phyloP scores from a whole-genome alignment of 2,888 invertebrate genomes.

The Orchestes rusci region DNA sequence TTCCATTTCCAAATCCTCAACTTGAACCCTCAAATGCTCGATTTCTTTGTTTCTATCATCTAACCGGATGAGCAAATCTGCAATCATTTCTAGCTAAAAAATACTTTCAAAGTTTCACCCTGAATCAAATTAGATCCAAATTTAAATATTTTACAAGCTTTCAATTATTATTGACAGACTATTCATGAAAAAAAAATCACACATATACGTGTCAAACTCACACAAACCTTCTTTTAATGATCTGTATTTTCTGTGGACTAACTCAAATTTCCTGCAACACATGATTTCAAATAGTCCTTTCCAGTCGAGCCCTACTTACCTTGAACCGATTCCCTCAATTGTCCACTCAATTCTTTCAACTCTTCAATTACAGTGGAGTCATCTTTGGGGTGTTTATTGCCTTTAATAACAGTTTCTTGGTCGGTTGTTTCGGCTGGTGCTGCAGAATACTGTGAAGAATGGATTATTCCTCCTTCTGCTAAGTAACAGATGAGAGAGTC shows the following conservation, averaged over 20 bases:
- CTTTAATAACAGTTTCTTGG: conserved; percentile 32
- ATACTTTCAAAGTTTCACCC: not conserved
- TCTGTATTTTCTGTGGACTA: no score
- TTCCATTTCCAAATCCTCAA: conserved; percentile 52
- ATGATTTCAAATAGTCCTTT: no score
- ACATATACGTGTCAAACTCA: no score
- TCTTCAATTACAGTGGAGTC: conserved; percentile 60
- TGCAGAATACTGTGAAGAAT: not conserved
- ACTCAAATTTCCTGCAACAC: conserved; percentile 11
- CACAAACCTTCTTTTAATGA: no score
- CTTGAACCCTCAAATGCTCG: conserved; percentile 50
- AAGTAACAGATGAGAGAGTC: conserved; percentile 49
- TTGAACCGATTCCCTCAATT: conserved; percentile 52
- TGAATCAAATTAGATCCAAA: no score
- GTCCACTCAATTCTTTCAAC: conserved; percentile 56
- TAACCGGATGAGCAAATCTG: conserved; percentile 51
- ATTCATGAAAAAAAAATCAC: no score
- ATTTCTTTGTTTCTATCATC: conserved; percentile 61
- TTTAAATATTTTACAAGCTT: conserved; percentile 3
- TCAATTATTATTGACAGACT: no score
- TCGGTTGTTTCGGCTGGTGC: conserved; percentile 31
- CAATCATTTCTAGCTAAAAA: not conserved
- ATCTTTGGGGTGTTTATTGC: conserved; percentile 54
- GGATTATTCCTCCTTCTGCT: conserved; percentile 21
- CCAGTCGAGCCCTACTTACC: conserved; percentile 38